Base-by-base conservation (phyloP, 2,797 vertebrate species). In the Micrastur ruficollis region DNA sequence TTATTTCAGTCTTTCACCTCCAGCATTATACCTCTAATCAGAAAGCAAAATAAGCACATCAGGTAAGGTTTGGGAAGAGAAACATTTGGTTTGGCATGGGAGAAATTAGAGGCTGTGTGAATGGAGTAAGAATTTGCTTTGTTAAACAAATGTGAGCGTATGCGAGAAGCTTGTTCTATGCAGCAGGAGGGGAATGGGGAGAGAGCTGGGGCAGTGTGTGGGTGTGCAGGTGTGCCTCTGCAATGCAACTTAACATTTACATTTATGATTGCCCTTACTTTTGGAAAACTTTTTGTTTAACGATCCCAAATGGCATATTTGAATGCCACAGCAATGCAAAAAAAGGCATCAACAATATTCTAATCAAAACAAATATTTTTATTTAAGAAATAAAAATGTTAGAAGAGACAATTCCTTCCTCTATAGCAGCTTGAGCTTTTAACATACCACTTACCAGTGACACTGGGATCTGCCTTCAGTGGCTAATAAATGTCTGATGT, bases 71-170 rank as follows among this genome's bases (percentile, higher is more conserved):
- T 86, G 58, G 79, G 50, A 95, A 95, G 89, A 93, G 34, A 70
- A 94, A 93, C 7, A 2, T 50, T 86, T 74, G 11, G 4, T 19
- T 92, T 92, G 61, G 10, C 46, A 8, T 91, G 56, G 93, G 76
- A 91, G 58, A 65, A 89, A 81, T 95, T 96, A 86, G 91, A 94
- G 84, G 68, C 84, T 92, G 91, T 86, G 67, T 93, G 95, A 96
- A 91, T 26, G 63, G 49, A 74, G 31, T 85, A 62, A 80, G 61
- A 81, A 58, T 65, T 97, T 95, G 81, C 80, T 86, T 95, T 74
- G 59, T 90, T 40, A 59, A 59, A 88, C 42, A 59, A 89, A 95
- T 70, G 23, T n/a, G 49, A 49, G 12, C 1, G 2, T 75, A 10
- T 36, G 31, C 38, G 75, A 80, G 58, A 86, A 79, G n/a, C 19